Base-by-base conservation (phyloP, 2,888 invertebrate genomes). In the Caenorhabditis sp. region DNA sequence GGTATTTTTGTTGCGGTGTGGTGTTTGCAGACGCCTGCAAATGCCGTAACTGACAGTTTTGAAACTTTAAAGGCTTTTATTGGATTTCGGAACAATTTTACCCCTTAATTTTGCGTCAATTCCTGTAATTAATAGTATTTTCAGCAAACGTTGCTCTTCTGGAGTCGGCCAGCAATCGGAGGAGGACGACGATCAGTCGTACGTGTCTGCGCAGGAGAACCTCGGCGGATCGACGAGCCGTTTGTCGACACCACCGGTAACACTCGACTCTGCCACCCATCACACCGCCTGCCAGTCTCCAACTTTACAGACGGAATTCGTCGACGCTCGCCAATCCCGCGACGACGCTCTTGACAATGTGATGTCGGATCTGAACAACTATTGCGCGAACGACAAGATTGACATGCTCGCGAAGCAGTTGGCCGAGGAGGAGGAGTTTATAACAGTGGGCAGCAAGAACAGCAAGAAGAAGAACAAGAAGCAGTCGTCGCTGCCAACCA, bases 151-250 rank as follows among this genome's bases (percentile, higher is more conserved):
- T 9, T 56, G 53, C 11, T 68, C 75, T 5, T 74, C 74, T 46
- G 71, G 65, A 8, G 52, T 39, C 15, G 66, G 68, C 30, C 53
- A 39, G 26, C 53, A 66, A 26, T 72, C 75, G 15, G 63, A 55
- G 24, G 79, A 79, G 17, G 79, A 78, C 26, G 73, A 56, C 26
- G 68, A 73, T 37, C 66, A 78, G 32, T 76, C 72, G n/a, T 81
- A 66, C 46, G 39, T 81, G 6, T 81, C 81, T 4, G 81, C 81
- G 4, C 76, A 81, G 26, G 81, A 81, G 48, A 70, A 78, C 48
- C 46, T 81, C 17, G 78, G 72, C 24, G 76, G 71, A 27, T 78
- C 80, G 9, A 74, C 56, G 32, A 72, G 66, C 20, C 56, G 59
- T 22, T 45, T 76, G 6, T 59, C 58, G 0, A 75, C 75, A n/a